Conservation (phyloP, 2,888 invertebrate genomes). For the Pachliopta kotzebuea region DNA sequence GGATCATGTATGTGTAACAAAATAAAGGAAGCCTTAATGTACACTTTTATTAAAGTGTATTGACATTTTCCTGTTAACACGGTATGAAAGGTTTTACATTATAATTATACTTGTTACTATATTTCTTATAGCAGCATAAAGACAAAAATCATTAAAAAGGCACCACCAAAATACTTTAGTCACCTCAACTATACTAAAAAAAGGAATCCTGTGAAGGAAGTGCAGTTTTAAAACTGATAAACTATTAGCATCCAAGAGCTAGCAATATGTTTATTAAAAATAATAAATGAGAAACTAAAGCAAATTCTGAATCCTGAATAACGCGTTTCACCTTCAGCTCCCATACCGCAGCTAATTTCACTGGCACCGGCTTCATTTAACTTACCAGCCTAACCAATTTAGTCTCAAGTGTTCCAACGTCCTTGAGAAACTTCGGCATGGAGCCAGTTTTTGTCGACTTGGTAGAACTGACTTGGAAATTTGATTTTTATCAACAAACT, state of each 20-base stretch:
- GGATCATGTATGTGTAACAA: constrained; percentile 1
- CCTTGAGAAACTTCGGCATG: constrained; percentile 27
- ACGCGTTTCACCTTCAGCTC: not conserved
- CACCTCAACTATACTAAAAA: too few relatives aligned
- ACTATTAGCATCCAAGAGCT: too few relatives aligned
- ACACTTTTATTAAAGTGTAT: not conserved
- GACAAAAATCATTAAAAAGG: too few relatives aligned
- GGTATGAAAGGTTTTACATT: not conserved
- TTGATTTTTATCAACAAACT: not conserved
- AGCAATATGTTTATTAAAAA: too few relatives aligned
- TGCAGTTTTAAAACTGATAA: too few relatives aligned
- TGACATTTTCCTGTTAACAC: not conserved
- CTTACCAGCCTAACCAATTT: constrained; percentile 16
- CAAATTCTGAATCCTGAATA: not conserved
- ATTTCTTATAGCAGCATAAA: not conserved
- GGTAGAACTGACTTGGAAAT: constrained; percentile 4
- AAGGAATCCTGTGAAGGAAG: too few relatives aligned
- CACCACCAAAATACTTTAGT: too few relatives aligned
- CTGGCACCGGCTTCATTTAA: constrained; percentile 7
- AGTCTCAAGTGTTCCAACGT: constrained; percentile 17
- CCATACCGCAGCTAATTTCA: constrained; percentile 10
- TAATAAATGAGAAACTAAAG: not conserved
- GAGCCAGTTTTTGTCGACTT: constrained; percentile 24
- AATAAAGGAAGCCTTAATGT: constrained; percentile 1
- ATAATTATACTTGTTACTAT: not conserved